These are phyloP conservation scores for Anthrax anthrax DNA, from an alignment of 2,888 invertebrate species.

Conservation along the genomic window DNA sequence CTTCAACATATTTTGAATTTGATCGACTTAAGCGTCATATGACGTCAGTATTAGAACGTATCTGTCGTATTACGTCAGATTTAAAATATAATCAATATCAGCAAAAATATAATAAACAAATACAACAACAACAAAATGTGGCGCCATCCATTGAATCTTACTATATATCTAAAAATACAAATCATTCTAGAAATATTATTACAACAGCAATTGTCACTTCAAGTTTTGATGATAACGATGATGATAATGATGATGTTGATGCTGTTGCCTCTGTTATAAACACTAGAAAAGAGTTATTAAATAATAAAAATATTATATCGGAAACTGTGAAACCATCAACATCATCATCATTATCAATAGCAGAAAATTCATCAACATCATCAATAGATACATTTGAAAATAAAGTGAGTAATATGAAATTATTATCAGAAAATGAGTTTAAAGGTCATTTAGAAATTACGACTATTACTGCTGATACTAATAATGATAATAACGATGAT, in stretches of 20 bases:
- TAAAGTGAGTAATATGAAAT: neutral
- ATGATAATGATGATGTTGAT: too few relatives aligned
- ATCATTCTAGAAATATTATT: neutral
- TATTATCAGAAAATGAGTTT: neutral
- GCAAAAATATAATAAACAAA: too few relatives aligned
- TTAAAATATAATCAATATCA: neutral
- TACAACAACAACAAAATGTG: slow-evolving; percentile 4
- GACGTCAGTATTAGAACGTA: slow-evolving; percentile 26
- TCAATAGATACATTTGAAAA: neutral
- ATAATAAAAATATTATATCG: neutral
- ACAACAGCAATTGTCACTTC: neutral
- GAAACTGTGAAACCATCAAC: neutral
- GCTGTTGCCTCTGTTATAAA: too few relatives aligned
- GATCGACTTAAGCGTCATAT: slow-evolving; percentile 27
- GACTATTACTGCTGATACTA: neutral
- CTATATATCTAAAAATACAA: slow-evolving; percentile 3
- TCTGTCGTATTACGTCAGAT: slow-evolving; percentile 21
- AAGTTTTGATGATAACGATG: neutral
- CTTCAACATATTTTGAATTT: slow-evolving; percentile 24
- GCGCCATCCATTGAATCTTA: slow-evolving; percentile 1
- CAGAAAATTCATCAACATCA: neutral
- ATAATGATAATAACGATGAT: neutral
- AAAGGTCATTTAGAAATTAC: neutral
- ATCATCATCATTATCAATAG: neutral
- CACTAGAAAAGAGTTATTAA: neutral